Conservation (phyloP, 2,888 invertebrate genomes). For the Tetramorium bicarinatum region DNA sequence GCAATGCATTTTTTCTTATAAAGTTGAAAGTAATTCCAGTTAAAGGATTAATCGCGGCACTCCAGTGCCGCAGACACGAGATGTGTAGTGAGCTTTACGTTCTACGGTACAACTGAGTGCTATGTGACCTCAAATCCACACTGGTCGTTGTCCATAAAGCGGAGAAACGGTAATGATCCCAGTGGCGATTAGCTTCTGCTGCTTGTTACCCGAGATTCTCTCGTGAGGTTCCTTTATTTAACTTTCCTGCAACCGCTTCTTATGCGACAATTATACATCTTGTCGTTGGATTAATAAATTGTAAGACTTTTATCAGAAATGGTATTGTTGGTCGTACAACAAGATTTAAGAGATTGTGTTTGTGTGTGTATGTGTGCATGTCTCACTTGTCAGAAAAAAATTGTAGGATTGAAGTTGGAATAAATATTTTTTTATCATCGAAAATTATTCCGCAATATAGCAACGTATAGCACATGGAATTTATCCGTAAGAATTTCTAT, state of each 20-base stretch:
- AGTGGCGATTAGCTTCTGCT: slow-evolving; percentile 35
- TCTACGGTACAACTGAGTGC: slow-evolving; percentile 8
- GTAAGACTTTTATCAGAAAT: not conserved
- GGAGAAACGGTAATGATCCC: slow-evolving; percentile 41
- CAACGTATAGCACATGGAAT: not conserved
- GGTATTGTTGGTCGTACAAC: not conserved
- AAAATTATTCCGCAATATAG: not conserved
- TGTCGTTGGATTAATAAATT: not conserved
- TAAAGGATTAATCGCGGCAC: slow-evolving; percentile 17
- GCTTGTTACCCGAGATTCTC: slow-evolving; percentile 31
- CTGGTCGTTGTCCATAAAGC: slow-evolving; percentile 40
- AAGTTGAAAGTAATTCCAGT: slow-evolving; percentile 10
- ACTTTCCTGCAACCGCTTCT: not conserved
- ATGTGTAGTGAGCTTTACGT: slow-evolving; percentile 19
- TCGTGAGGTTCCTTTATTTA: not conserved
- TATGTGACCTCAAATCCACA: slow-evolving; percentile 6
- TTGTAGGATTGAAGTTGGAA: not conserved
- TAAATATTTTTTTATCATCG: not conserved
- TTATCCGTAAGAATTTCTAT: slow-evolving; percentile 26
- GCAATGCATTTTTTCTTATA: not conserved
- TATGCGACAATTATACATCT: not conserved
- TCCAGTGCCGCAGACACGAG: not conserved
- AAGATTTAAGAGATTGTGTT: not conserved
- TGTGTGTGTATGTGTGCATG: not conserved
- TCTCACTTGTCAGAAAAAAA: not conserved